Evolutionary conservation across 2,797 vertebrate species (phyloP).

Genomic region (Apogon talboti): DNA sequence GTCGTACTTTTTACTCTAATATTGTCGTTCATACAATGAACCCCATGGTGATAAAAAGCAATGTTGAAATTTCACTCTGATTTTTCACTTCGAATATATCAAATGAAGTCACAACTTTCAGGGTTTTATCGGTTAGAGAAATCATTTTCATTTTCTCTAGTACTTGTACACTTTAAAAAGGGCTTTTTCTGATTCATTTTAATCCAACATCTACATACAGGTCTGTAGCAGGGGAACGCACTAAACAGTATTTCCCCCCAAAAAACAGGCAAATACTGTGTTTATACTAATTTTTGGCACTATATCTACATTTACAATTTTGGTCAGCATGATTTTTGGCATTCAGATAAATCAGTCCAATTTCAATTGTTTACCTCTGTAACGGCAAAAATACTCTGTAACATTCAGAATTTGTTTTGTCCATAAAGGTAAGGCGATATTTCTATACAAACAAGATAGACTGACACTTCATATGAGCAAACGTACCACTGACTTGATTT

Average conservation of each 20-base stretch:
- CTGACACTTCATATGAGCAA: slow-evolving; percentile 52
- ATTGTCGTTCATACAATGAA: slow-evolving; percentile 36
- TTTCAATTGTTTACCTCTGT: slow-evolving; percentile 56
- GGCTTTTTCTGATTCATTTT: slow-evolving; percentile 27
- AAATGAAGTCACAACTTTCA: slow-evolving; percentile 29
- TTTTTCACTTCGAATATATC: slow-evolving; percentile 23
- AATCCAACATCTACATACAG: slow-evolving; percentile 7
- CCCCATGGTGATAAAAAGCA: slow-evolving; percentile 22
- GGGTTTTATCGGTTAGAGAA: slow-evolving; percentile 4
- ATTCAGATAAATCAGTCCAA: slow-evolving; percentile 55
- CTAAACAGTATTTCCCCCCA: slow-evolving; percentile 22
- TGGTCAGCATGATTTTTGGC: slow-evolving; percentile 74
- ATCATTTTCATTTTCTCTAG: slow-evolving; percentile 13
- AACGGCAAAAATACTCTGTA: slow-evolving; percentile 58
- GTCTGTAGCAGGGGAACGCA: slow-evolving; percentile 36
- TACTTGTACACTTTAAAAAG: slow-evolving; percentile 14
- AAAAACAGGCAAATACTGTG: slow-evolving; percentile 52
- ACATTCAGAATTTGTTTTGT: slow-evolving; percentile 61
- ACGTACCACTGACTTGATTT: slow-evolving; percentile 55
- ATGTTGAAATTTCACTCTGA: slow-evolving; percentile 2
- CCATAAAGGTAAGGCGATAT: slow-evolving; percentile 60
- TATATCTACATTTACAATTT: slow-evolving; percentile 67
- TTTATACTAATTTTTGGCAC: slow-evolving; percentile 70
- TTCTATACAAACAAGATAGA: slow-evolving; percentile 55
- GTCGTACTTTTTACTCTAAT: slow-evolving; percentile 30